Conservation (phyloP, 2,797 vertebrate genomes). For the Scleropages formosus region DNA sequence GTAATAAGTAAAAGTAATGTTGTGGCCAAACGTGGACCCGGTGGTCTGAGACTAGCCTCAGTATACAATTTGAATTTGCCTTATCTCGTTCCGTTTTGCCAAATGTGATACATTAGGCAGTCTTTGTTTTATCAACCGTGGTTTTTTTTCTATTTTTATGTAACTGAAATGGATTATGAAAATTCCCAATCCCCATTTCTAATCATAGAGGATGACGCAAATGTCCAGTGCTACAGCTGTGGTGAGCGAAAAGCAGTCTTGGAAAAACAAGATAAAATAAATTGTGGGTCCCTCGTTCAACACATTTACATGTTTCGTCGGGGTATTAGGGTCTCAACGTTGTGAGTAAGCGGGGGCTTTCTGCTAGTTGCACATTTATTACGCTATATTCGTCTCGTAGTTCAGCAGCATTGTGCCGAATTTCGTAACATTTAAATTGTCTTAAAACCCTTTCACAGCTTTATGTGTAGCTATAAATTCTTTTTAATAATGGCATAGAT, state of each 20-base stretch:
- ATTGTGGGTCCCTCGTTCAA: too few species aligned
- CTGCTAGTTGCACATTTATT: too few species aligned
- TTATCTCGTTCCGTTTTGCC: conserved; percentile 5
- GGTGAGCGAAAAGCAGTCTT: conserved; percentile 5
- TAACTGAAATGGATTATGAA: conserved; percentile 18
- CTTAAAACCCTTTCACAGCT: too few species aligned
- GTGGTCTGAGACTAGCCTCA: not conserved
- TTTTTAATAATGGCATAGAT: too few species aligned
- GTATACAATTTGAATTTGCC: not conserved
- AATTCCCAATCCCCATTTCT: conserved; percentile 15
- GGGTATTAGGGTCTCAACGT: not conserved
- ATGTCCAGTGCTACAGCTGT: not conserved
- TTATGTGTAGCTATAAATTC: too few species aligned
- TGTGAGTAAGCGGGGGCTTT: not conserved
- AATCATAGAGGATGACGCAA: conserved; percentile 16
- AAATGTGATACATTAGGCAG: not conserved
- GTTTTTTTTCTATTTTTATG: conserved; percentile 2
- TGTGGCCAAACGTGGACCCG: not conserved
- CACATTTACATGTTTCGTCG: not conserved
- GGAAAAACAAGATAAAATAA: not conserved
- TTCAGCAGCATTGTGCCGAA: too few species aligned
- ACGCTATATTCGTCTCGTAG: too few species aligned
- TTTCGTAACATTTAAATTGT: too few species aligned
- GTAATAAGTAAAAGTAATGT: conserved; percentile 12
- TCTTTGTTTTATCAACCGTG: conserved; percentile 2